These are phyloP conservation scores for Synchiropus splendidus DNA, from an alignment of 2,113 vertebrate species.

Conservation along the genomic window DNA sequence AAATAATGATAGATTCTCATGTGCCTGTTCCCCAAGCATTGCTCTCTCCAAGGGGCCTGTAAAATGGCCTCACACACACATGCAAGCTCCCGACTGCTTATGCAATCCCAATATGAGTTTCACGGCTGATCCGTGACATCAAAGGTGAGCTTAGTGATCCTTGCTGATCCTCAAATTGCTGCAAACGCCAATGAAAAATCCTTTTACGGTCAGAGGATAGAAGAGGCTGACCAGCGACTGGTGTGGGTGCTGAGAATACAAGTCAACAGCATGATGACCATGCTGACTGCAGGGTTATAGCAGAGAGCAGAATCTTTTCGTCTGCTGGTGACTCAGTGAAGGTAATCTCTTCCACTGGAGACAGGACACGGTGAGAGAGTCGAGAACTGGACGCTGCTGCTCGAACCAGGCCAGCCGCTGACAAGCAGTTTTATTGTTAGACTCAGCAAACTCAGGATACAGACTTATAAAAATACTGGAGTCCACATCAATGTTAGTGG, in stretches of 20 bases:
- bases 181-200: conserved; percentile 17
- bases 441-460: too few relatives aligned
- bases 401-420: too few relatives aligned
- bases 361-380: conserved; percentile 1
- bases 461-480: too few relatives aligned
- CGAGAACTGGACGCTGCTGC: background rate
- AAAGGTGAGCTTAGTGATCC: conserved; percentile 22
- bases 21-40: too few relatives aligned
- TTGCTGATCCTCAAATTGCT: conserved; percentile 25
- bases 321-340: conserved; percentile 21
- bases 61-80: conserved; percentile 4
- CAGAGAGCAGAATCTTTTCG: conserved; percentile 31
- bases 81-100: conserved; percentile 19
- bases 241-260: background rate
- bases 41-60: background rate
- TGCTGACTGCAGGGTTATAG: conserved; percentile 21
- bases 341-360: conserved; percentile 24
- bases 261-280: conserved; percentile 11
- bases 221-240: conserved; percentile 1
- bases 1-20: too few relatives aligned
- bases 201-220: conserved; percentile 21
- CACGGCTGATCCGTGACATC: conserved; percentile 26
- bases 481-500: too few relatives aligned
- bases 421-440: too few relatives aligned
- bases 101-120: conserved; percentile 46